Evolutionary conservation across 2,113 vertebrate genomes (phyloP).

Genomic region (Cygnus atratus): DNA sequence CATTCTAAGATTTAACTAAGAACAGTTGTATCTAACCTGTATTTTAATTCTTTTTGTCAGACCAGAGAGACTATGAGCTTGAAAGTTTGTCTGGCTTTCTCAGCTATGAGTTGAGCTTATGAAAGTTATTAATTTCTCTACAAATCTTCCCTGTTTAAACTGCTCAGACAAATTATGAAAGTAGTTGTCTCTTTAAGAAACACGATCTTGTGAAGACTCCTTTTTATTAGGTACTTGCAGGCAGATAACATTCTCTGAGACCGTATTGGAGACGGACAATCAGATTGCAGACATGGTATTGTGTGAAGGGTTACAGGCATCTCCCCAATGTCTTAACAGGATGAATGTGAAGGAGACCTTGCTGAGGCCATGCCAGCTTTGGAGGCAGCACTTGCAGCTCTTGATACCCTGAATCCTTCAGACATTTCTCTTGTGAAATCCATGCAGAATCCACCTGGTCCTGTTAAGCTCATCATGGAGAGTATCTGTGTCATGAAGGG

Average conservation of each 20-base stretch:
- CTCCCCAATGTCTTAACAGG: slow-evolving; percentile 70
- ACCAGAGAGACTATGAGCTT: background rate
- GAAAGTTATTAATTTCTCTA: background rate
- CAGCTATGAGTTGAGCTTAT: background rate
- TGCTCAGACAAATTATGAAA: background rate
- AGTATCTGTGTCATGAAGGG: slow-evolving; percentile 93
- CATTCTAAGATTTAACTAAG: background rate
- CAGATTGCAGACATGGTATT: background rate
- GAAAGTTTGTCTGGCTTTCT: background rate
- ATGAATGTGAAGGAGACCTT: slow-evolving; percentile 91
- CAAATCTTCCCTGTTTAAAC: background rate
- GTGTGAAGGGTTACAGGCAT: background rate
- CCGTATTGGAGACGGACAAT: background rate
- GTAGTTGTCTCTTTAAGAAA: background rate
- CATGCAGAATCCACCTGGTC: slow-evolving; percentile 90
- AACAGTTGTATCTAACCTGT: background rate
- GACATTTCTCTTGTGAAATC: slow-evolving; percentile 92
- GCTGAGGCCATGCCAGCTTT: slow-evolving; percentile 91
- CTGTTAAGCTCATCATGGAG: slow-evolving; percentile 94
- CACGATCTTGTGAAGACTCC: background rate
- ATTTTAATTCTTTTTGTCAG: background rate
- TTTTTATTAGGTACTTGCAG: background rate
- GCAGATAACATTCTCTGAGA: background rate
- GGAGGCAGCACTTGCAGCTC: slow-evolving; percentile 85
- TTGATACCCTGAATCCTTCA: slow-evolving; percentile 88